Evolutionary conservation across 2,797 vertebrate genomes (phyloP).

Genomic region (Microchirus variegatus): DNA sequence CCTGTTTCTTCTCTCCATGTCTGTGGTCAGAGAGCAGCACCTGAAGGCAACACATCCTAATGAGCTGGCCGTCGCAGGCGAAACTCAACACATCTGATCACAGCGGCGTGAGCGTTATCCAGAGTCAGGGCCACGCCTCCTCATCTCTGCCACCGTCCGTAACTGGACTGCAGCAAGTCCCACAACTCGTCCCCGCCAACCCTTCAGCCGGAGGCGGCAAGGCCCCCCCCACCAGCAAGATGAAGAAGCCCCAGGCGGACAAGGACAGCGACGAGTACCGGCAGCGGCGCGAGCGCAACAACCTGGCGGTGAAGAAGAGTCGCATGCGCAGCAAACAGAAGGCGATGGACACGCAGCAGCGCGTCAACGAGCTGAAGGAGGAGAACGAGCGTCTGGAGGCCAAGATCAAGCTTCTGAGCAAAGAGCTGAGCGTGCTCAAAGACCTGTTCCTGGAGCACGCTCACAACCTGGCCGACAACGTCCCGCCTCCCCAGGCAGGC

Average conservation of each 20-base stretch:
- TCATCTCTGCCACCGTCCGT: conserved; percentile 28
- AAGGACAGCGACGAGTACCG: conserved; percentile 97
- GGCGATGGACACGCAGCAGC: conserved; percentile 94
- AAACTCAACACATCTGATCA: conserved; percentile 77
- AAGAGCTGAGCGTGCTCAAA: conserved; percentile 97
- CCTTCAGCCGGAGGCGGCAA: conserved; percentile 84
- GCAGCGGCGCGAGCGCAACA: conserved; percentile 93
- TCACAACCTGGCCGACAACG: conserved; percentile 94
- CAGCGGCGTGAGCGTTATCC: conserved; percentile 89
- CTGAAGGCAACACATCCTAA: conserved; percentile 81
- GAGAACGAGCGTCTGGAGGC: conserved; percentile 98
- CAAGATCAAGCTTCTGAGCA: conserved; percentile 97
- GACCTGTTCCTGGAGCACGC: conserved; percentile 98
- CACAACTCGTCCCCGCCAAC: conserved; percentile 86
- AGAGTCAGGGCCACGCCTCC: conserved; percentile 82
- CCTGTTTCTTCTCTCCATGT: conserved; percentile 11
- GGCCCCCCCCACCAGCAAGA: conserved; percentile 86
- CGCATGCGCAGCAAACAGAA: conserved; percentile 98
- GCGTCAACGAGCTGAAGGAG: conserved; percentile 97
- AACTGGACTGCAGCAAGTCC: conserved; percentile 85
- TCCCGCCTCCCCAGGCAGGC: conserved; percentile 81
- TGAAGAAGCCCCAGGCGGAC: conserved; percentile 87
- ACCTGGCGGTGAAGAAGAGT: conserved; percentile 98
- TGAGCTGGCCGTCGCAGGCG: conserved; percentile 90
- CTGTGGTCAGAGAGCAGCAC: conserved; percentile 34